phyloP scores from a whole-genome alignment of 1,140 invertebrate genomes.

The Caenorhabditis remanei region DNA sequence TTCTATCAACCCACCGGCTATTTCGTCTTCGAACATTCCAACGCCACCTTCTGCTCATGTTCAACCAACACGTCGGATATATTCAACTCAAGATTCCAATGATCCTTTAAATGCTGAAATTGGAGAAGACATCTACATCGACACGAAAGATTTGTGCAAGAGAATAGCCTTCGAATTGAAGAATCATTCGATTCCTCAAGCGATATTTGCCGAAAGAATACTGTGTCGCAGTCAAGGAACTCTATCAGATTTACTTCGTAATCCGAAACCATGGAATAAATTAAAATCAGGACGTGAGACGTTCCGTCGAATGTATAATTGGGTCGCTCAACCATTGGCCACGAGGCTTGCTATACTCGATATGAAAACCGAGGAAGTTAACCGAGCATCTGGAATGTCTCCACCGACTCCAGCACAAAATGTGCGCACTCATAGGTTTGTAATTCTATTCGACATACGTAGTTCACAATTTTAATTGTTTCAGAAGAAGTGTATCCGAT shows the following conservation, averaged over 20 bases:
- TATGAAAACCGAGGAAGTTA: conserved; percentile 69
- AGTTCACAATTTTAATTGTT: conserved; percentile 55
- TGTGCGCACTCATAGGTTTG: conserved; percentile 68
- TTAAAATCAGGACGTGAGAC: conserved; percentile 78
- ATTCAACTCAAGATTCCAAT: conserved; percentile 72
- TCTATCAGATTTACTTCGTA: conserved; percentile 77
- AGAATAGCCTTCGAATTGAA: conserved; percentile 77
- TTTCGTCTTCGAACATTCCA: background rate
- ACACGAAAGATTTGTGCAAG: conserved; percentile 78
- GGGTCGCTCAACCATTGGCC: conserved; percentile 76
- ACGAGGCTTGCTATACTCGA: conserved; percentile 75
- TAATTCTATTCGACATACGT: background rate
- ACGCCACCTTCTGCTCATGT: background rate
- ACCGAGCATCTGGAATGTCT: conserved; percentile 63
- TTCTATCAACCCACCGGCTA: background rate
- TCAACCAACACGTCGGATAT: conserved; percentile 56
- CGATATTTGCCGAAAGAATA: conserved; percentile 77
- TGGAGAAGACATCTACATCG: conserved; percentile 78
- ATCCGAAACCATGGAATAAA: conserved; percentile 78
- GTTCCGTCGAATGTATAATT: conserved; percentile 78
- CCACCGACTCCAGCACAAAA: conserved; percentile 76
- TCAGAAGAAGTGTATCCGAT: conserved; percentile 56
- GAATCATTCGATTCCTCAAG: conserved; percentile 77
- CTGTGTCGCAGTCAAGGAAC: conserved; percentile 77
- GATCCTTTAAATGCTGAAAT: conserved; percentile 77